Base-by-base conservation (phyloP, 2,113 vertebrate genomes). In the Polypterus bichir region DNA sequence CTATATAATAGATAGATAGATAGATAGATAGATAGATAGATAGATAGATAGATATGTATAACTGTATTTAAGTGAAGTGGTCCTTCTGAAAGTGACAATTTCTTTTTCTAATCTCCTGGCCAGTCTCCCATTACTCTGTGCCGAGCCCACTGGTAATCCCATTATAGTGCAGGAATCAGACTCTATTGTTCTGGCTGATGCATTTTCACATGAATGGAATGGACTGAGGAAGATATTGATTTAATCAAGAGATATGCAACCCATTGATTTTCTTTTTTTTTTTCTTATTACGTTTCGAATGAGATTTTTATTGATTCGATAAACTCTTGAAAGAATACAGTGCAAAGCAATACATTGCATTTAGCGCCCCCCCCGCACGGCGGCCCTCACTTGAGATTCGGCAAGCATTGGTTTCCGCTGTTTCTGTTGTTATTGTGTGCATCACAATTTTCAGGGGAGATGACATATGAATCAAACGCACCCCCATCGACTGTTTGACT, bases 61-160 rank as follows among this genome's bases (percentile, higher is more conserved):
- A 27, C 27, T 49, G 6, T 49, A 7, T 44, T 49, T n/a, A 59
- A 54, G 62, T 68, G 63, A 66, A 65, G 54, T 66, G 60, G 68
- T 62, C 46, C 57, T 60, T 63, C 69, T 67, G 63, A 65, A 70
- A 69, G 56, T 69, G 69, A 49, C 27, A 65, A 57, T 72, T 27
- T 59, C 68, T 65, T 3, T 66, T 67, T 59, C 49, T 70, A 67
- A 74, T 77, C 68, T 77, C 62, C 66, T 71, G 71, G 68, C 67
- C 55, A 59, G 62, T 44, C 45, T 64, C 67, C 71, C 60, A 47
- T 68, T 71, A 62, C 63, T 47, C 68, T 61, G 48, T 57, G 46
- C 56, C 59, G 58, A 69, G 79, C 9, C 62, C 63, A 71, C 67
- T 48, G 68, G 57, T 71, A 79, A 75, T 75, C 54, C 65, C 59